A percentile compares a stretch with the other conserved stretches of the same genome.
Evolutionary conservation across 2,113 vertebrate species (phyloP).

Genomic region (Mandrillus leucophaeus): DNA sequence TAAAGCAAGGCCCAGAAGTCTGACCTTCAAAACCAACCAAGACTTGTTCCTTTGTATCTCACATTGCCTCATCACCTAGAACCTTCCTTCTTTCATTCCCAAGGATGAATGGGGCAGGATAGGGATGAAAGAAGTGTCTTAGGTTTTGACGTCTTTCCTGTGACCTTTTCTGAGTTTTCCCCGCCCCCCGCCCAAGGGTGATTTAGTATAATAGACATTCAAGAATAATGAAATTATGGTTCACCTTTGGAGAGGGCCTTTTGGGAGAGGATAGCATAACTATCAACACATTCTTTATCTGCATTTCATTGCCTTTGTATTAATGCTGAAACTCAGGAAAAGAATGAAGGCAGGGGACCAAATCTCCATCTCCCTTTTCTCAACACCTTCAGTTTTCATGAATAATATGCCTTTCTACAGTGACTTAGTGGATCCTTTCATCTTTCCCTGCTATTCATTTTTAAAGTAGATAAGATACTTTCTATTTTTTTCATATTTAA

Average conservation of each 20-base stretch:
- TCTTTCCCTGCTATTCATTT: neutral
- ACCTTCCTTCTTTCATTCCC: neutral
- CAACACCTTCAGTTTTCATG: too few species aligned
- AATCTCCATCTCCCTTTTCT: neutral
- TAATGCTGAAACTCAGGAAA: neutral
- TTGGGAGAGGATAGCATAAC: neutral
- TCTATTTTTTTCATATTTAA: neutral
- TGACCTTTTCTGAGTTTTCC: too few species aligned
- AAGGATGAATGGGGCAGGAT: neutral
- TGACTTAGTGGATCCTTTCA: neutral
- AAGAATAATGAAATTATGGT: neutral
- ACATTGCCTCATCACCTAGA: neutral
- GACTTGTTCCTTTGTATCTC: neutral
- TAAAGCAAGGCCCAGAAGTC: neutral
- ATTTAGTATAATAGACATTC: neutral
- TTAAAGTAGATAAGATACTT: neutral
- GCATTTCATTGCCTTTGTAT: neutral
- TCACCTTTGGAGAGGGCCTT: neutral
- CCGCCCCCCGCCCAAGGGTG: too few species aligned
- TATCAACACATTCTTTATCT: neutral
- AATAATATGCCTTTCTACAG: neutral
- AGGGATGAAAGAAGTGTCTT: too few species aligned
- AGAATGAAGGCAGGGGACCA: too few species aligned
- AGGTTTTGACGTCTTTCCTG: neutral
- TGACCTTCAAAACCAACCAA: neutral